Evolutionary conservation across 2,888 invertebrate genomes (phyloP), one percentile per base, ranked within the genome.

Genomic region (Neoascia interrupta): DNA sequence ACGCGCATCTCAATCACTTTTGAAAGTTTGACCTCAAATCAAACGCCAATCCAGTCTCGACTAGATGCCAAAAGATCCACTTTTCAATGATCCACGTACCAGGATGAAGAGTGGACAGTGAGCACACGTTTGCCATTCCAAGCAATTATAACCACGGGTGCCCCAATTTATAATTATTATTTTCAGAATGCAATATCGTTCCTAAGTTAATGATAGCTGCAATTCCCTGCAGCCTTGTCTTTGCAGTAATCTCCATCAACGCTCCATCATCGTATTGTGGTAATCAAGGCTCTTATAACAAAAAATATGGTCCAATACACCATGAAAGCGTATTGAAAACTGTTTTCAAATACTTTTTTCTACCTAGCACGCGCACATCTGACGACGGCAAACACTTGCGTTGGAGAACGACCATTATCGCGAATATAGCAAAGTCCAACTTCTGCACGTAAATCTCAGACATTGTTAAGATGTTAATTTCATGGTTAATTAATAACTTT

Each of bases 381-480:
- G 26, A 49, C n/a, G 6, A 10, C n/a, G 5, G 11, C 26, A 19
- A n/a, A n/a, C n/a, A n/a, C n/a, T n/a, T 49, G 28, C 18, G 1
- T 8, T 26, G 26, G 41, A 54, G 68, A 28, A 13, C 10, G 11
- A 5, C 26, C n/a, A 18, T n/a, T 5, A 18, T 34, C 41, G 34
- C 43, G 66, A 31, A 47, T 23, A 15, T 41, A 43, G 28, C 31
- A 31, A 28, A 39, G 21, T 37, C 8, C 73, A 53, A 53, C 73
- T 75, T 16, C 69, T 61, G 45, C 37, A 28, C 36, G 54, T 41
- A 45, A 56, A 51, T 56, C 70, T 51, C 66, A 60, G 66, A 61
- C 79, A 79, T 79, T 79, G 79, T 79, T 79, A 68, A 73, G 79
- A 79, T 79, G 79, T 79, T 79, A 79, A 79, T 79, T 79, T 79